These are phyloP conservation scores for Danio kyathit DNA, from an alignment of 2,797 vertebrate species.

Conservation along the genomic window DNA sequence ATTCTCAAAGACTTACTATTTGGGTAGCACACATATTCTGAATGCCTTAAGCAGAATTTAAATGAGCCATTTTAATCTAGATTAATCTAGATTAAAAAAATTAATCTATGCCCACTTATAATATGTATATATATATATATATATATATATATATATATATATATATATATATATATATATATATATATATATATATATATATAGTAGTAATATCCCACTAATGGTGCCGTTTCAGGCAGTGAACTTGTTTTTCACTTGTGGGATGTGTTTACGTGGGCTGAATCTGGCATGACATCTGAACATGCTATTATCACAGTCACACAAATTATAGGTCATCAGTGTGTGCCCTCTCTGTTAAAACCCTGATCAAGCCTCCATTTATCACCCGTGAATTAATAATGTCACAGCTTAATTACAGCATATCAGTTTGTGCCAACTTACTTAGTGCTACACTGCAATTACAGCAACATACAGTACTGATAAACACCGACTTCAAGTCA, in stretches of 20 bases:
- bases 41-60: no score
- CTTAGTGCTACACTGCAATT: conserved; percentile 35
- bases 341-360: conserved; percentile 50
- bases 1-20: no score
- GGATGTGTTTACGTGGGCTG: conserved; percentile 38
- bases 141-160: no score
- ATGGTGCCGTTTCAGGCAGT: conserved; percentile 36
- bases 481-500: conserved; percentile 14
- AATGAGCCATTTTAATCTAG: no score
- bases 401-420: conserved; percentile 70
- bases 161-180: no score
- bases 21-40: no score
- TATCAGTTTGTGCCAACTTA: conserved; percentile 64
- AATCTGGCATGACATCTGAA: conserved; percentile 55
- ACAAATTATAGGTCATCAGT: conserved; percentile 67
- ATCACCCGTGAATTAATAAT: conserved; percentile 67
- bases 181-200: no score
- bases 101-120: no score
- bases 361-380: conserved; percentile 52
- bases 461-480: conserved; percentile 12
- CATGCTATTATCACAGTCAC: conserved; percentile 53
- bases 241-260: conserved; percentile 45
- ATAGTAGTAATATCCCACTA: conserved; percentile 5
- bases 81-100: no score
- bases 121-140: no score